Evolutionary conservation across 2,888 invertebrate species (phyloP).

Genomic region (Catonia carolina): DNA sequence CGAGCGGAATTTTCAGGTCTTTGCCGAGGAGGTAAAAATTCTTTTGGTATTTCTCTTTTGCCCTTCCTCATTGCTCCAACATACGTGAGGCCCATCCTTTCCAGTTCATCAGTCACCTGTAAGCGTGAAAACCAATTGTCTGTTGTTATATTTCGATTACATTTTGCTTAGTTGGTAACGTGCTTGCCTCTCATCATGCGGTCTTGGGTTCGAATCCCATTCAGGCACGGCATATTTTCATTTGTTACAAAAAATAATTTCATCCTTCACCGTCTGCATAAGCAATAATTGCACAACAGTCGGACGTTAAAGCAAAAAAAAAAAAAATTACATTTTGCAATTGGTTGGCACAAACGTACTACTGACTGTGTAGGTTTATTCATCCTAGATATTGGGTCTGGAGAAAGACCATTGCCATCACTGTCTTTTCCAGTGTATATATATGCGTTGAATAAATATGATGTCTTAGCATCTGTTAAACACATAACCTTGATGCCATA

Average conservation of each 20-base stretch:
- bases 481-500: slow-evolving; percentile 33
- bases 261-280: too few relatives aligned
- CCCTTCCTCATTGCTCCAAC: slow-evolving; percentile 17
- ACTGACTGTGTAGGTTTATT: slow-evolving; percentile 36
- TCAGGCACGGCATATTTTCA: too few relatives aligned
- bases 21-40: slow-evolving; percentile 14
- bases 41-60: slow-evolving; percentile 20
- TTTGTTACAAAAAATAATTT: too few relatives aligned
- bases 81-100: slow-evolving; percentile 8
- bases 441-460: slow-evolving; percentile 34
- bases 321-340: too few relatives aligned
- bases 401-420: slow-evolving; percentile 33
- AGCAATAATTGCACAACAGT: too few relatives aligned
- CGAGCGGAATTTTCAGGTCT: background rate
- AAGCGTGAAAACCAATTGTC: slow-evolving; percentile 38
- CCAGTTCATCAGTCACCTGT: slow-evolving; percentile 30
- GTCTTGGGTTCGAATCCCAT: too few relatives aligned
- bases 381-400: slow-evolving; percentile 32
- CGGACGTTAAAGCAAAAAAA: too few relatives aligned
- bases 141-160: slow-evolving; percentile 36
- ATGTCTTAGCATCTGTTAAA: slow-evolving; percentile 30
- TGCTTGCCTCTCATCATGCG: too few relatives aligned
- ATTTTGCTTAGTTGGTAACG: too few relatives aligned
- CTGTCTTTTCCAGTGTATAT: slow-evolving; percentile 35
- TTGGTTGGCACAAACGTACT: slow-evolving; percentile 32